Evolutionary conservation across 2,113 vertebrate species (phyloP).

Genomic region (Gambusia holbrooki): DNA sequence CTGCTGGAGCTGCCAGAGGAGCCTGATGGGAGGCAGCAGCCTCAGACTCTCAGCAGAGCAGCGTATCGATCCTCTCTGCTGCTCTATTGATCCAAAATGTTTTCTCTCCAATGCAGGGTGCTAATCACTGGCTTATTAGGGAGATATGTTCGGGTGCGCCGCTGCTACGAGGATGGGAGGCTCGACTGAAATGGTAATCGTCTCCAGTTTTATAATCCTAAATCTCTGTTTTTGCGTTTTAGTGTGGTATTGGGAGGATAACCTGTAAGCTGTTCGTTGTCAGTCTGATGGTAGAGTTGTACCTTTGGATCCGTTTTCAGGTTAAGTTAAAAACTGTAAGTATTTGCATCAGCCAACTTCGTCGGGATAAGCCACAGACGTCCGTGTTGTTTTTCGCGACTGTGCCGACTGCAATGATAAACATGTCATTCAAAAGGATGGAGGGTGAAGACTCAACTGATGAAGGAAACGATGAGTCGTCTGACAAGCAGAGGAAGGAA

Average conservation of each 20-base stretch:
- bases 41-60: conserved; percentile 36
- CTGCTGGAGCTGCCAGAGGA: conserved; percentile 53
- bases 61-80: conserved; percentile 70
- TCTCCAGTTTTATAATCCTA: conserved; percentile 21
- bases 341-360: too few relatives aligned
- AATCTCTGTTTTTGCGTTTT: conserved; percentile 3
- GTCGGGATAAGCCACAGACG: too few relatives aligned
- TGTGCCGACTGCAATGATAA: too few relatives aligned
- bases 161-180: conserved; percentile 32
- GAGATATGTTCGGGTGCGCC: conserved; percentile 45
- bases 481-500: too few relatives aligned
- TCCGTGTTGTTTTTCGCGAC: too few relatives aligned
- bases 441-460: too few relatives aligned
- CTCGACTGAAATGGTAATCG: conserved; percentile 25
- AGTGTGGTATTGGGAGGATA: neutral
- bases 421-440: too few relatives aligned
- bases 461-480: too few relatives aligned
- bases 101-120: conserved; percentile 64
- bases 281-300: neutral
- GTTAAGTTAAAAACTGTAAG: too few relatives aligned
- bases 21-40: conserved; percentile 49
- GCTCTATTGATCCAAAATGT: conserved; percentile 75
- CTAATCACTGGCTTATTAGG: conserved; percentile 71
- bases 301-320: neutral
- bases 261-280: too few relatives aligned